Percentiles rank a stretch among this genome's conserved stretches.
These are phyloP conservation scores for Megalonaias nervosa DNA, from an alignment of 1,140 invertebrate genomes.

Conservation along the genomic window DNA sequence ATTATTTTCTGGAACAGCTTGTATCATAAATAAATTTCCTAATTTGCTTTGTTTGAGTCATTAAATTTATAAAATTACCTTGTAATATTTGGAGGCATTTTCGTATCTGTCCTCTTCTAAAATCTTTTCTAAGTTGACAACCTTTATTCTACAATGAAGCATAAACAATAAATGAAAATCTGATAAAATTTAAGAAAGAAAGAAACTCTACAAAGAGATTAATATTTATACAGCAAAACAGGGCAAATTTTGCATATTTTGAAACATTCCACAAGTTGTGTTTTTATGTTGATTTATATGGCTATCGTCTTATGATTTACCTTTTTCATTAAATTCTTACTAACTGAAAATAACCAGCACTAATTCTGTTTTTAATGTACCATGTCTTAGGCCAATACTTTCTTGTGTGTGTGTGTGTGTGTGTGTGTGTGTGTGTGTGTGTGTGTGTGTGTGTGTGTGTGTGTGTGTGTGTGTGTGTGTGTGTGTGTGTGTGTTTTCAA, in stretches of 20 bases:
- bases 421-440: no score
- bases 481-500: slow-evolving; percentile 11
- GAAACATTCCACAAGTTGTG: background rate
- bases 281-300: background rate
- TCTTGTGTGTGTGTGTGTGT: slow-evolving; percentile 8
- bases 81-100: no score
- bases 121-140: no score
- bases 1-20: no score
- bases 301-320: background rate
- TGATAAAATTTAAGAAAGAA: no score
- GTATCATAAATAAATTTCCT: no score
- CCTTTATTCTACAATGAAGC: no score
- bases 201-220: no score
- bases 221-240: background rate
- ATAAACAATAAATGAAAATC: no score
- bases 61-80: no score
- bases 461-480: slow-evolving; percentile 27
- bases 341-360: background rate
- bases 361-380: background rate
- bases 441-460: slow-evolving; percentile 6
- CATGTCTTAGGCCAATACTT: background rate
- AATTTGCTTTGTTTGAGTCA: no score
- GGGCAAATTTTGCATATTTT: background rate
- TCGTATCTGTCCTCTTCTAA: no score
- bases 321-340: background rate